A percentile compares a stretch with the other conserved stretches of the same genome.
phyloP scores from a whole-genome alignment of 2,113 vertebrate species.

The Sylvia atricapilla region DNA sequence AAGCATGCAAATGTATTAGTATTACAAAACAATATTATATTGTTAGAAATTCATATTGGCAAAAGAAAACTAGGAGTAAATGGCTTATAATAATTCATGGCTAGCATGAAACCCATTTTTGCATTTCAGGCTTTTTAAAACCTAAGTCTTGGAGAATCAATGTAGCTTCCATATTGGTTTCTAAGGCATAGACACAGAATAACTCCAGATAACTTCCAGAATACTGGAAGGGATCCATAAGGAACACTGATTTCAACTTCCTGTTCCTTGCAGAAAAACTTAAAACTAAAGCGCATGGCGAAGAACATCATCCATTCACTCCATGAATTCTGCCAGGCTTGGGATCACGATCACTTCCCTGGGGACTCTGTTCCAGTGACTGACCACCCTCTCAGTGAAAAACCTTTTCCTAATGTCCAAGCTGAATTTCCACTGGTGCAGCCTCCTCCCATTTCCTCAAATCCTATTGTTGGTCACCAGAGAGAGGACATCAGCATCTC shows the following conservation, averaged over 20 bases:
- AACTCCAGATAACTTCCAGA: too few species aligned
- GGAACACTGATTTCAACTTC: background rate
- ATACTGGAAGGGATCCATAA: background rate
- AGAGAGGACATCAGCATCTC: background rate
- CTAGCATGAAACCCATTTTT: background rate
- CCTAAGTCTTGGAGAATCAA: background rate
- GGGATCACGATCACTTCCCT: background rate
- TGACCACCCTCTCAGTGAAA: background rate
- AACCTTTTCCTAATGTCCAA: background rate
- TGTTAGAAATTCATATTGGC: background rate
- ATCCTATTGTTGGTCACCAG: rapidly evolving
- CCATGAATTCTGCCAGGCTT: background rate
- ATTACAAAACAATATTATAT: background rate
- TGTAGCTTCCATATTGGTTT: background rate
- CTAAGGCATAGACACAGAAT: background rate
- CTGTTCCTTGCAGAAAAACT: rapidly evolving
- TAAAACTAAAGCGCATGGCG: background rate
- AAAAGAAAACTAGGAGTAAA: background rate
- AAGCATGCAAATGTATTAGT: background rate
- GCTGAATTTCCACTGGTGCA: background rate
- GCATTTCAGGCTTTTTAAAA: background rate
- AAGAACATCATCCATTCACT: rapidly evolving
- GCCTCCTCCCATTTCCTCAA: background rate
- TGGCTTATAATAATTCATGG: background rate
- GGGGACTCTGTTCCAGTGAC: background rate